phyloP scores from a whole-genome alignment of 2,113 vertebrate genomes.

The Albula glossodonta region DNA sequence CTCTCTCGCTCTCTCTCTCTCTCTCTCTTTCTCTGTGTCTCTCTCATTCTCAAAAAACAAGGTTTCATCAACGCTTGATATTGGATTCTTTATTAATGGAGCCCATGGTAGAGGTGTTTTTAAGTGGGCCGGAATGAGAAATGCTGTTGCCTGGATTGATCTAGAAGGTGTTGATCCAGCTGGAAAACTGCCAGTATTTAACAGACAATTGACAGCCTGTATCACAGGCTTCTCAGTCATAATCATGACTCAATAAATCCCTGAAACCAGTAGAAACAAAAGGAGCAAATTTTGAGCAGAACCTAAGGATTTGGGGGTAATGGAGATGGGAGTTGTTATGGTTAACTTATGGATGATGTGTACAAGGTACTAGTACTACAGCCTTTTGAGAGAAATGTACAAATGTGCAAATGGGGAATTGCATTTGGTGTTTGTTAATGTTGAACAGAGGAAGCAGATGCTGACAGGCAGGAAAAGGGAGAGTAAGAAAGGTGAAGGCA shows the following conservation, averaged over 20 bases:
- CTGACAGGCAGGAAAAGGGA: slow-evolving; percentile 13
- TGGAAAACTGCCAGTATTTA: slow-evolving; percentile 57
- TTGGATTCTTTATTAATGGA: slow-evolving; percentile 13
- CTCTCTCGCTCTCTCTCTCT: background rate
- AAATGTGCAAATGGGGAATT: slow-evolving; percentile 47
- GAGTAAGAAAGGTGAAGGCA: background rate
- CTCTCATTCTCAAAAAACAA: background rate
- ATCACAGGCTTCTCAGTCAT: slow-evolving; percentile 52
- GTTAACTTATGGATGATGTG: background rate
- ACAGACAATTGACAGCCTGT: slow-evolving; percentile 66
- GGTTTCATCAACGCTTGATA: slow-evolving; percentile 9
- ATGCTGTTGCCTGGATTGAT: slow-evolving; percentile 1
- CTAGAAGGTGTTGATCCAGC: slow-evolving; percentile 69
- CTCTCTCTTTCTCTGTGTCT: background rate
- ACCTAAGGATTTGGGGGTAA: slow-evolving; percentile 25
- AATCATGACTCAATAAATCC: slow-evolving; percentile 70
- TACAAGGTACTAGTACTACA: background rate
- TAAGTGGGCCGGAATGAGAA: slow-evolving; percentile 17
- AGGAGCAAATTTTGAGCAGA: slow-evolving; percentile 34
- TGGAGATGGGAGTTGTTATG: slow-evolving; percentile 32
- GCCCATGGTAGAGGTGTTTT: slow-evolving; percentile 23
- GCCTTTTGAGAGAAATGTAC: slow-evolving; percentile 32
- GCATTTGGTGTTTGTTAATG: slow-evolving; percentile 37
- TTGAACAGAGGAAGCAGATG: slow-evolving; percentile 37
- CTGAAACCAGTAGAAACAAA: slow-evolving; percentile 49